Base-by-base conservation (phyloP, 2,797 vertebrate genomes). In the Austrolebias charrua region DNA sequence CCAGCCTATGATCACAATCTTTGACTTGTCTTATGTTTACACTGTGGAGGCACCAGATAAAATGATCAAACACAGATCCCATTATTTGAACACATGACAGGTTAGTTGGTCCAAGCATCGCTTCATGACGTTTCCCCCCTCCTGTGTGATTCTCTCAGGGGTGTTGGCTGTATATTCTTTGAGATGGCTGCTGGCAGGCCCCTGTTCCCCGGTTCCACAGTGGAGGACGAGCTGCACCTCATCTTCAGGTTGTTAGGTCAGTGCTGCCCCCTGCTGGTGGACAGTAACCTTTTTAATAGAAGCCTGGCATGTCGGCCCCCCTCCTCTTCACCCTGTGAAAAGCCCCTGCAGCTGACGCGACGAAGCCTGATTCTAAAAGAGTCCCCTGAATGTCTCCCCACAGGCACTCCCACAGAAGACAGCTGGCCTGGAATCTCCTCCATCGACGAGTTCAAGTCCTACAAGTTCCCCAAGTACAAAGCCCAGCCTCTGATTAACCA, bases 391-490 rank as follows among this genome's bases (percentile, higher is more conserved):
- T 82, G 54, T 88, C 79, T 58, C 73, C 67, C 61, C 45, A 43
- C 85, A 98, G 96, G 96, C 91, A 96, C 95, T 73, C 96, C 96
- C 13, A 93, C 93, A 76, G 96, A 98, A 81, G 96, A 97, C 89
- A 96, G 90, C 68, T 98, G 96, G 96, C 92, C 96, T 44, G 95
- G 96, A 75, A 94, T 97, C 89, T 95, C 92, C 75, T 94, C 94
- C 75, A 94, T 95, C 75, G 96, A 98, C 40, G 96, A 98, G 82
- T 97, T 97, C 87, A 96, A 94, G 92, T 95, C 97, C 83, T 95
- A 97, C 88, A 98, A 94, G 86, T 98, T 98, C 67, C 94, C 96
- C 61, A 98, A 97, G 82, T 98, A 98, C 78, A 97, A 97, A 77
- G 80, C 93, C 19, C 95, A 98, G 76, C 94, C 94, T 45, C 93